A percentile compares a stretch with the other conserved stretches of the same genome.
Conservation (phyloP, 2,797 vertebrate species). For the Lagorchestes hirsutus region DNA sequence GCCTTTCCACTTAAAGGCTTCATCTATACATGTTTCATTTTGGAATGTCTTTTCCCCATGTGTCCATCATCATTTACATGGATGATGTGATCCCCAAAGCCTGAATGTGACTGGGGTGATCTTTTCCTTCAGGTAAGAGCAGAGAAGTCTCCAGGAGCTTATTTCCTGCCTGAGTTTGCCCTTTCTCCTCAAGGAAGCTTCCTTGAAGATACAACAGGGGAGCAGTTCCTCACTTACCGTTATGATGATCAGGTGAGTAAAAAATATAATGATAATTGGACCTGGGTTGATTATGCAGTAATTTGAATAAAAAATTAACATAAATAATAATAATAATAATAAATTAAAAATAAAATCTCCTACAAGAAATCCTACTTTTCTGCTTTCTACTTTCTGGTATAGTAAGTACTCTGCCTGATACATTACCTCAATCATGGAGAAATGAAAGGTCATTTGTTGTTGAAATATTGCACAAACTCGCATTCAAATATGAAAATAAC, state of each 20-base stretch:
- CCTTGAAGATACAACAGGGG: conserved; percentile 93
- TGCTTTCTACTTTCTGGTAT: too few relatives aligned
- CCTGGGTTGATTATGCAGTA: not conserved
- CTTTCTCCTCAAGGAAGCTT: conserved; percentile 96
- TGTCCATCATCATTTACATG: not conserved
- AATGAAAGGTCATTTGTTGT: not conserved
- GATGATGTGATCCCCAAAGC: not conserved
- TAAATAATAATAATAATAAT: too few relatives aligned
- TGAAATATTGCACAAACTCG: not conserved
- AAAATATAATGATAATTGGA: not conserved
- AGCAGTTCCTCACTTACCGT: conserved; percentile 93
- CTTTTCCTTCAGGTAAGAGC: conserved; percentile 85
- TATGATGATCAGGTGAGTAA: conserved; percentile 93
- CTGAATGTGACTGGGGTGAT: conserved; percentile 56
- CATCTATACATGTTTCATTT: not conserved
- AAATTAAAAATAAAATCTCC: not conserved
- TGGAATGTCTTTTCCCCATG: not conserved
- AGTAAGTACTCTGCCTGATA: not conserved
- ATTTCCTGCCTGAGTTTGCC: conserved; percentile 95
- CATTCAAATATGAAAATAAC: rapidly evolving
- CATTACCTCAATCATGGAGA: not conserved
- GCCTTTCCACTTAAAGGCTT: not conserved
- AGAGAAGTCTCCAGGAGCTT: conserved; percentile 89
- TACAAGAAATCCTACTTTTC: not conserved
- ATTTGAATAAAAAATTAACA: not conserved